Conservation (phyloP, 2,888 invertebrate genomes). For the Amphipyra tragopoginis region DNA sequence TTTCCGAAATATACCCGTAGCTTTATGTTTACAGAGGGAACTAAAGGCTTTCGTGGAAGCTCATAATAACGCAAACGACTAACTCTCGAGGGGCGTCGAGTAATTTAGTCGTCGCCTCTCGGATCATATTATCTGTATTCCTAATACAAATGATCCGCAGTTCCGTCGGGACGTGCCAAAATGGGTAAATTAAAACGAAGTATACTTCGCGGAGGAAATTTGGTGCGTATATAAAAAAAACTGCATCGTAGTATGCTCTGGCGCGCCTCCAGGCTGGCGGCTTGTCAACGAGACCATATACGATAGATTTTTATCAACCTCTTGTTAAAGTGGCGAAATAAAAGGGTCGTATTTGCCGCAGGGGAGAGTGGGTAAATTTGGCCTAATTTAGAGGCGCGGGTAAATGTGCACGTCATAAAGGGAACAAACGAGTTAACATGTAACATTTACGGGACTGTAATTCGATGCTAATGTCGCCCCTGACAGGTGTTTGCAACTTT, state of each 20-base stretch:
- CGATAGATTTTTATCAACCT: slow-evolving; percentile 64
- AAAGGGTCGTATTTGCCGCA: slow-evolving; percentile 42
- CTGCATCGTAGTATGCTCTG: slow-evolving; percentile 67
- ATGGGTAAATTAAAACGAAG: slow-evolving; percentile 86
- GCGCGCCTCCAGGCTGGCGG: slow-evolving; percentile 74
- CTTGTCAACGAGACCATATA: slow-evolving; percentile 65
- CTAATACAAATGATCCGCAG: slow-evolving; percentile 82
- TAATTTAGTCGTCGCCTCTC: slow-evolving; percentile 74
- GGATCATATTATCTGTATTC: slow-evolving; percentile 80
- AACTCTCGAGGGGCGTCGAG: slow-evolving; percentile 64
- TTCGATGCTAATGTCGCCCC: slow-evolving; percentile 51
- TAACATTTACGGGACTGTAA: slow-evolving; percentile 50
- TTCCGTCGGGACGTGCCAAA: slow-evolving; percentile 84
- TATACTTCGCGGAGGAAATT: slow-evolving; percentile 72
- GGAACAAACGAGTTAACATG: slow-evolving; percentile 42
- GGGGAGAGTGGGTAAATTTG: slow-evolving; percentile 44
- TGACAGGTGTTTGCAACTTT: slow-evolving; percentile 54
- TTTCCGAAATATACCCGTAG: slow-evolving; percentile 59
- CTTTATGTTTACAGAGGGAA: slow-evolving; percentile 62
- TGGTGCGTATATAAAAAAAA: slow-evolving; percentile 76
- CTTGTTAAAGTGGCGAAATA: slow-evolving; percentile 53
- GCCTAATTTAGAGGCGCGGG: slow-evolving; percentile 40
- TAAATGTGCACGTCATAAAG: slow-evolving; percentile 50
- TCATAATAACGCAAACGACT: slow-evolving; percentile 70
- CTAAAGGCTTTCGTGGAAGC: slow-evolving; percentile 63